Base-by-base conservation (phyloP, 1,140 invertebrate genomes). In the Drosophila fuyamai region DNA sequence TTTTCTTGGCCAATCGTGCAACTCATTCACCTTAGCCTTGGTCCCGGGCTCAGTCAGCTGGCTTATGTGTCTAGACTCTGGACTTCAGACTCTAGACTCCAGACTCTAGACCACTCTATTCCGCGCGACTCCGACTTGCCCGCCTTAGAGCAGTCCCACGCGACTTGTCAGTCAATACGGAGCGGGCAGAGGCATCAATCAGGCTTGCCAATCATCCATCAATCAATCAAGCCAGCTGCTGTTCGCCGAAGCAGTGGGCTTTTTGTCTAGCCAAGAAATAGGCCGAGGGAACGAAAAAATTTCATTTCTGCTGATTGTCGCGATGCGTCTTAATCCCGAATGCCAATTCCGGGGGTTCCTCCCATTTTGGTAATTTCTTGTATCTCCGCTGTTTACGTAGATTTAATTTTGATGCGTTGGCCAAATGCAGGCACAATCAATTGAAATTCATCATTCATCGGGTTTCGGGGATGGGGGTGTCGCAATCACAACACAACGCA, bases 151-250 rank as follows among this genome's bases (percentile, higher is more conserved):
- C 10, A 14, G 9, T 56, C 55, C 48, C 58, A 53, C 60, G 60
- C 76, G 61, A 55, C 47, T 59, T 81, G 78, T 81, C 79, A 76
- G 76, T 76, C 79, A 76, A 61, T 50, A 6, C 41, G 46, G 53
- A 41, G 36, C 12, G 35, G 16, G 76, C 36, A 14, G 48, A 32
- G 46, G 62, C 66, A 77, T 81, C 79, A 81, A 81, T 81, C 79
- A 81, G 46, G 47, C 66, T 23, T 65, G 73, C 74, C 79, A 81
- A 82, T 77, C 71, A 82, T 60, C 79, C 72, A 78, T 81, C 62
- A 72, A 81, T 81, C 79, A 74, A 81, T 81, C 79, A 74, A 68
- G 9, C 50, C 59, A 65, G 43, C 66, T 71, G 75, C 65, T 47
- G 43, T 27, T 8, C 16, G 41, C 35, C 65, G 38, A 35, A 5